Evolutionary conservation across 2,888 invertebrate species (phyloP).

Genomic region (Drosophila picticornis): DNA sequence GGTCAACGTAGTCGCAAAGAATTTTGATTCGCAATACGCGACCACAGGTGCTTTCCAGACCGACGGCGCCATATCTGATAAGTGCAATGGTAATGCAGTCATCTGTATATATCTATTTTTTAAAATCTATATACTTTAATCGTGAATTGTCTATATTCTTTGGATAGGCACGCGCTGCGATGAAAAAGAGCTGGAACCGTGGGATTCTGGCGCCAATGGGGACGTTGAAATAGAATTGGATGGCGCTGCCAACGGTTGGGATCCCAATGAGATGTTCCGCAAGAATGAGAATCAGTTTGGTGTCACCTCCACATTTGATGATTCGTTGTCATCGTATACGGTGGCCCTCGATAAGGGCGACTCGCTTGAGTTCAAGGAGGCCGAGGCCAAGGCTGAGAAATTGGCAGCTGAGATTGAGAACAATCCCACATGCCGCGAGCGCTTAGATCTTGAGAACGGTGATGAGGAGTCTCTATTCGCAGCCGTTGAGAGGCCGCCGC

Average conservation of each 20-base stretch:
- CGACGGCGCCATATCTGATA: slow-evolving; percentile 93
- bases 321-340: slow-evolving; percentile 96
- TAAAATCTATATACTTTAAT: neutral
- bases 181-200: slow-evolving; percentile 93
- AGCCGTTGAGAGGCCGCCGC: slow-evolving; percentile 90
- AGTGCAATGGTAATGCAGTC: slow-evolving; percentile 89
- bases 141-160: neutral
- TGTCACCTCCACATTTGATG: slow-evolving; percentile 96
- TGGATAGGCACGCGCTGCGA: slow-evolving; percentile 81
- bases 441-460: slow-evolving; percentile 95
- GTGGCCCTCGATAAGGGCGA: slow-evolving; percentile 94
- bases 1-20: slow-evolving; percentile 92
- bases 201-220: slow-evolving; percentile 89
- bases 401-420: slow-evolving; percentile 97
- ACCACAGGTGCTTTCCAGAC: slow-evolving; percentile 95
- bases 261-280: slow-evolving; percentile 98
- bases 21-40: slow-evolving; percentile 95
- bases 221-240: slow-evolving; percentile 90
- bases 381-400: slow-evolving; percentile 90
- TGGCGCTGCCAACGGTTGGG: slow-evolving; percentile 96
- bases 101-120: neutral
- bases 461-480: slow-evolving; percentile 96
- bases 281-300: slow-evolving; percentile 97
- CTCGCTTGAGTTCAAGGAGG: slow-evolving; percentile 92
- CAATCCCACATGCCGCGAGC: slow-evolving; percentile 92